Evolutionary conservation across 2,797 vertebrate genomes (phyloP), one percentile per base, ranked within the genome.

Genomic region (Toxotes lorentzi): DNA sequence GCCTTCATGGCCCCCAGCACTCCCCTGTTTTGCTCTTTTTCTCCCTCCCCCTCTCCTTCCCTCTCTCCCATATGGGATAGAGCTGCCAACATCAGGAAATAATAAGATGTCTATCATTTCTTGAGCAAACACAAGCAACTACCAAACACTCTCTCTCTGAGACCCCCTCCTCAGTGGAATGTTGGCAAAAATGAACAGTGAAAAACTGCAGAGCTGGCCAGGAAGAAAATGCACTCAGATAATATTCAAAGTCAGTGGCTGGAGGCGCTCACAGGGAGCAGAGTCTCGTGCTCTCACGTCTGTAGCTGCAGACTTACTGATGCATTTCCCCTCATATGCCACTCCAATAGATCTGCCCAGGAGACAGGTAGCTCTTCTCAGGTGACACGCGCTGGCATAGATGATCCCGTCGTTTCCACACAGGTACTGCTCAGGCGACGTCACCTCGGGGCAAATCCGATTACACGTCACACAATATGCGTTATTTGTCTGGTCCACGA

Each of bases 401-500:
- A 97, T 95, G 87, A 98, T 96, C 71, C 98, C 98, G 0, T 99
- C 98, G 34, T 99, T 99, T 79, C 98, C 98, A 6, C 98, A 99
- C 88, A 99, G 96, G 92, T 98, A 98, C 88, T 99, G 98, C 47
- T 99, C 97, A 0, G 96, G 95, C n/a, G 96, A 97, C 51, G 96
- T 95, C 73, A 96, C 96, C 86, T 99, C 98, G 0, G 97, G 97
- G 90, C 98, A 99, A 94, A 98, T 96, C 88, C 96, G 96, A 93
- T 99, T 99, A 89, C 98, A 99, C 3, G 96, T 98, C 92, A 99
- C 98, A 19, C 98, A 99, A 90, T 99, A 98, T 45, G 98, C 98
- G 1, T 98, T 99, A 86, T 98, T 99, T n/a, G 96, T 98, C 95
- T 99, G 98, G 92, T 99, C 98, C 89, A 99, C 98, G 35, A 99